Conservation (phyloP, 1,140 invertebrate genomes). For the Ptiloglossa arizonensis region DNA sequence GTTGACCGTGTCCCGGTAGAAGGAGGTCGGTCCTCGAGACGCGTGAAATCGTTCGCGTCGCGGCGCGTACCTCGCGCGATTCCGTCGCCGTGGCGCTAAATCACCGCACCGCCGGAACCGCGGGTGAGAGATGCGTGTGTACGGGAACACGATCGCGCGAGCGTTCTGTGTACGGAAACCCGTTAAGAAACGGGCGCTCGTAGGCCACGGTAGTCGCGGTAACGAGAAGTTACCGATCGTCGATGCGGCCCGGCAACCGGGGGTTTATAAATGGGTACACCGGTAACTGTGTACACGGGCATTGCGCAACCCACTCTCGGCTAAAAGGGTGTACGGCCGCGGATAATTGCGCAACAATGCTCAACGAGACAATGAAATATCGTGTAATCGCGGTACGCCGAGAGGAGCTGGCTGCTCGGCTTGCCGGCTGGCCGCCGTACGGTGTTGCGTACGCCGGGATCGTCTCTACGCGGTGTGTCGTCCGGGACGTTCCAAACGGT, state of each 20-base stretch:
- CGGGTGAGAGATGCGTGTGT: conserved; percentile 41
- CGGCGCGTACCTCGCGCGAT: background rate
- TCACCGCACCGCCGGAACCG: conserved; percentile 39
- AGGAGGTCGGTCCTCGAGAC: no score
- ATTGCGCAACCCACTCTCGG: conserved; percentile 45
- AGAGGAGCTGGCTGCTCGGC: conserved; percentile 25
- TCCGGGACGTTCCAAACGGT: background rate
- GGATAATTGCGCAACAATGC: conserved; percentile 59
- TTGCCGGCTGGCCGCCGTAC: no score
- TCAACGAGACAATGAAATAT: conserved; percentile 58
- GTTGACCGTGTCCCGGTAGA: background rate
- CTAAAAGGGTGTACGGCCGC: conserved; percentile 43
- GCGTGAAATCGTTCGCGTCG: conserved; percentile 53
- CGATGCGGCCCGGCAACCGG: conserved; percentile 31
- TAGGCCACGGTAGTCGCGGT: conserved; percentile 62
- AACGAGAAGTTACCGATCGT: conserved; percentile 70
- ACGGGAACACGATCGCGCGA: background rate
- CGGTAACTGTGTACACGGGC: conserved; percentile 14
- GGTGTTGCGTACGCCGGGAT: conserved; percentile 16
- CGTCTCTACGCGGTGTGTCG: conserved; percentile 21
- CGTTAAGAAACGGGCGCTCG: conserved; percentile 58
- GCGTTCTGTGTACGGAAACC: conserved; percentile 30
- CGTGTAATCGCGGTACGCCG: conserved; percentile 41
- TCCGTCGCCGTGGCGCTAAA: conserved; percentile 27
- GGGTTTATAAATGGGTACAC: conserved; percentile 64